A percentile compares a stretch with the other conserved stretches of the same genome.
Conservation (phyloP, 2,888 invertebrate species). For the Melolontha melolontha region DNA sequence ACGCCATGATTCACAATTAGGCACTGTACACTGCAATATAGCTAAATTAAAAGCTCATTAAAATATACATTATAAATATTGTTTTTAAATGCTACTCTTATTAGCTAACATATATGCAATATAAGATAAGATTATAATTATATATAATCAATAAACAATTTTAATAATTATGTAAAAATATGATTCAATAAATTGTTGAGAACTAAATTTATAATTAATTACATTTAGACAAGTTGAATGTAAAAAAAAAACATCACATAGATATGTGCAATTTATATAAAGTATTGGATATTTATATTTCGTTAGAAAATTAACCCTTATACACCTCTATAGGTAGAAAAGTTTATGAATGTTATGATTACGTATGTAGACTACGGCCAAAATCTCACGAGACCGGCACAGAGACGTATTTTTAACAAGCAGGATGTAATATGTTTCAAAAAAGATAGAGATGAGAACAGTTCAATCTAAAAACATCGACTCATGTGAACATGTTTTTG, state of each 20-base stretch:
- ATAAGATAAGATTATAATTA: conserved; percentile 22
- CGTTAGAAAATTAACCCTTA: too few species aligned
- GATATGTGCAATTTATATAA: neutral
- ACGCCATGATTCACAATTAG: conserved; percentile 32
- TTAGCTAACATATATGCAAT: conserved; percentile 29
- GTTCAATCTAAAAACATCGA: too few species aligned
- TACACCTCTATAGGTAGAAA: too few species aligned
- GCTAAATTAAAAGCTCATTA: conserved; percentile 30
- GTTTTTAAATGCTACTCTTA: conserved; percentile 28
- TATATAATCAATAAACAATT: conserved; percentile 21
- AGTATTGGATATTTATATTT: neutral
- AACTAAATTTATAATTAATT: neutral
- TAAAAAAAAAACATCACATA: neutral
- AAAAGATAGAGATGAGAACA: too few species aligned
- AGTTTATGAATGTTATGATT: too few species aligned
- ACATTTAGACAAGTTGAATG: neutral
- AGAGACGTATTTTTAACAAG: too few species aligned
- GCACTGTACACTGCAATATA: conserved; percentile 28
- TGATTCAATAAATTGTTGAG: conserved; percentile 24
- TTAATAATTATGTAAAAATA: conserved; percentile 39
- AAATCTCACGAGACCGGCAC: too few species aligned
- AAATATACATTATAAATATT: conserved; percentile 34
- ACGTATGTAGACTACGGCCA: too few species aligned
- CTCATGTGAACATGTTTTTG: too few species aligned
- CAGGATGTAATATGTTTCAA: too few species aligned